phyloP scores from a whole-genome alignment of 2,113 vertebrate species.

The Menura novaehollandiae region DNA sequence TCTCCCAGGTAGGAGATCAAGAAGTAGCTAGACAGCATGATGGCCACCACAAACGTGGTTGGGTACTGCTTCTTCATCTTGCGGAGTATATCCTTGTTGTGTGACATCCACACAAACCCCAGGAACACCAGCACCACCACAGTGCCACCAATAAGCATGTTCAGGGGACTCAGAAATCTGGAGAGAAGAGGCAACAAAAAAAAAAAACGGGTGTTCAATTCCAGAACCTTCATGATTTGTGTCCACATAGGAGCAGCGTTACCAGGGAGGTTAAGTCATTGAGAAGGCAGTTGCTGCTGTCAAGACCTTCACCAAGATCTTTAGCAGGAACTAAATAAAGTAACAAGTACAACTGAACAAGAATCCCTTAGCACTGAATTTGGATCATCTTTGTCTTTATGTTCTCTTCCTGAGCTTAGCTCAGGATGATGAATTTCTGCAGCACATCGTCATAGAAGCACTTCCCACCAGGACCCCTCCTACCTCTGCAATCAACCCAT shows the following conservation, averaged over 20 bases:
- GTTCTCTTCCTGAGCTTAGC: not conserved
- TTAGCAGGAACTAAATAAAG: not conserved
- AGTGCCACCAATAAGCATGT: slow-evolving; percentile 84
- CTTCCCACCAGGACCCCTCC: not conserved
- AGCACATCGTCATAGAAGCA: not conserved
- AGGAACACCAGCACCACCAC: slow-evolving; percentile 86
- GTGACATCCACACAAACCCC: slow-evolving; percentile 84
- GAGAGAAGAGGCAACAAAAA: not conserved
- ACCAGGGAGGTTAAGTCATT: not conserved
- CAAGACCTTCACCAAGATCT: not conserved
- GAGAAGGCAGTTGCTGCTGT: not conserved
- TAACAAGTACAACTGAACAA: not conserved
- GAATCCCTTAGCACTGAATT: not conserved
- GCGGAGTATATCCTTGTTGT: slow-evolving; percentile 83
- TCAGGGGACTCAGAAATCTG: slow-evolving; percentile 89
- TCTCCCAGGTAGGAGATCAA: slow-evolving; percentile 90
- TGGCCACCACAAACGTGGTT: slow-evolving; percentile 75
- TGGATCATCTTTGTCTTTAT: not conserved
- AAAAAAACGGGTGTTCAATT: accelerated
- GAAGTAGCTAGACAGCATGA: slow-evolving; percentile 88
- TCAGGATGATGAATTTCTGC: not conserved
- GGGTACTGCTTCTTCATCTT: slow-evolving; percentile 88
- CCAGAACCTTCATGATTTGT: not conserved
- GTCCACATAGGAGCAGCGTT: not conserved
- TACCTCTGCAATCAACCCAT: not conserved